A percentile compares a stretch with the other conserved stretches of the same genome.
phyloP scores from a whole-genome alignment of 2,888 invertebrate species.

The Dolomedes plantarius region DNA sequence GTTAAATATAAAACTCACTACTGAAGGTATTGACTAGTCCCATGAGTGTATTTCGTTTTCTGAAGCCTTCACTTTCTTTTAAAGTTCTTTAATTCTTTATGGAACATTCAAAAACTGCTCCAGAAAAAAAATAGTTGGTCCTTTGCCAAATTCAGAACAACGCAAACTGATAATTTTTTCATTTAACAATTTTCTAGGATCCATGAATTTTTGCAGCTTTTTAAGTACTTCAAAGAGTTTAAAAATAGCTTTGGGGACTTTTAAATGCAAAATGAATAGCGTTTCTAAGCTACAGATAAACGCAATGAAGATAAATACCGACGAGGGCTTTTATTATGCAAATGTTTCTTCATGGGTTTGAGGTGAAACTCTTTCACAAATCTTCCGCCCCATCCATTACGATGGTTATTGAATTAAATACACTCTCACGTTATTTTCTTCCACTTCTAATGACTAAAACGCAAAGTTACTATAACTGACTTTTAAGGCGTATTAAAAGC shows the following conservation, averaged over 20 bases:
- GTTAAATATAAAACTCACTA: too few species aligned
- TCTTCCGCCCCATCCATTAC: neutral
- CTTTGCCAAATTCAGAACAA: neutral
- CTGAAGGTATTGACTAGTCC: too few species aligned
- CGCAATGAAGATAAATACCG: neutral
- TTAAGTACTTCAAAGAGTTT: neutral
- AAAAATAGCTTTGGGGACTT: neutral
- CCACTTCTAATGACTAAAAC: too few species aligned
- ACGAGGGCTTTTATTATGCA: neutral
- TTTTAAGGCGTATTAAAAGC: too few species aligned
- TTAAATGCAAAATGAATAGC: neutral
- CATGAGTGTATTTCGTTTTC: too few species aligned
- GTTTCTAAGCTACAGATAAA: slow-evolving; percentile 1
- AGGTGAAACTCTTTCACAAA: neutral
- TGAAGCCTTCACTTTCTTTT: too few species aligned
- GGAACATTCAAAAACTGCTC: too few species aligned
- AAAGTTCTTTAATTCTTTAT: too few species aligned
- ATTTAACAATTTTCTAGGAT: neutral
- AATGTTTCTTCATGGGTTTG: neutral
- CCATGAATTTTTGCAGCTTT: neutral
- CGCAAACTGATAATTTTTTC: too few species aligned
- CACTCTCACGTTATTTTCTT: too few species aligned
- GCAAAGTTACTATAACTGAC: too few species aligned
- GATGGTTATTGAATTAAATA: neutral
- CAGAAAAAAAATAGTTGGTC: neutral